Conservation (phyloP, 1,140 invertebrate genomes). For the Drosophila insularis region DNA sequence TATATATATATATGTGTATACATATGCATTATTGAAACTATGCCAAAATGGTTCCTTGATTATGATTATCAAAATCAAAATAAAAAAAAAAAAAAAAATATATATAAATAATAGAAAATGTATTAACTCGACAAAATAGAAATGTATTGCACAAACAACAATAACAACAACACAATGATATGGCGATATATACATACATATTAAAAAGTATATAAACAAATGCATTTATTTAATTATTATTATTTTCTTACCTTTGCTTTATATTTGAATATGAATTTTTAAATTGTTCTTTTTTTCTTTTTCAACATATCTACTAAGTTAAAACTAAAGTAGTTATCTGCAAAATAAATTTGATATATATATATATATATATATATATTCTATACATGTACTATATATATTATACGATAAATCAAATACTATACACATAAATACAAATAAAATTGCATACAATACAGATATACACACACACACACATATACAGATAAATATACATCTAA, state of each 20-base stretch:
- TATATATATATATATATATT: constrained; percentile 40
- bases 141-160: constrained; percentile 1
- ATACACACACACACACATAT: constrained; percentile 17
- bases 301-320: constrained; percentile 5
- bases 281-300: not conserved
- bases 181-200: not conserved
- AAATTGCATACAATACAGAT: constrained; percentile 12
- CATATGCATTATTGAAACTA: constrained; percentile 4
- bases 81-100: not conserved
- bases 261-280: not conserved
- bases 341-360: constrained; percentile 16
- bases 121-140: not conserved
- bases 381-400: constrained; percentile 40
- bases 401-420: not conserved
- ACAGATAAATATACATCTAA: constrained; percentile 34
- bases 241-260: constrained; percentile 1
- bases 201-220: constrained; percentile 9
- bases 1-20: not conserved
- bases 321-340: not conserved
- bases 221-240: constrained; percentile 34
- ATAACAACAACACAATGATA: not conserved
- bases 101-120: too few species aligned
- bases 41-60: constrained; percentile 17
- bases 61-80: constrained; percentile 2
- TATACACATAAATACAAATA: constrained; percentile 24